phyloP scores from a whole-genome alignment of 2,113 vertebrate species.

The Bungarus multicinctus region DNA sequence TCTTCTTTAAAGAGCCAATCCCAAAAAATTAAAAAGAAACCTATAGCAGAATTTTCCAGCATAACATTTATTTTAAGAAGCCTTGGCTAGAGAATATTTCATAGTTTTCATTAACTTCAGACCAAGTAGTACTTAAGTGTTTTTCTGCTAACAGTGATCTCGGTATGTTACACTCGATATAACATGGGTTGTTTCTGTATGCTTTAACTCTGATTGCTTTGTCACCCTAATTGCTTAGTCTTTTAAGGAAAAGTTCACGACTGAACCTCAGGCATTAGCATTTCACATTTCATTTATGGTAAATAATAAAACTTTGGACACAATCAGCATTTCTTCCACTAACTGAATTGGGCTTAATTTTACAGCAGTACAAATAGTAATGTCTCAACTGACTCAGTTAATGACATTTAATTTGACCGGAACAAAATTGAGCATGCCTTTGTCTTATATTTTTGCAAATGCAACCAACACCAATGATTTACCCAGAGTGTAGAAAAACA shows the following conservation, averaged over 20 bases:
- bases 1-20: background rate
- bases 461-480: conserved; percentile 25
- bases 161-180: background rate
- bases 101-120: background rate
- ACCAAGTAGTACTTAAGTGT: conserved; percentile 11
- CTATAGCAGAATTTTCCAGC: background rate
- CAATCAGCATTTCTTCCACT: conserved; percentile 68
- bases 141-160: conserved; percentile 28
- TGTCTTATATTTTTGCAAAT: conserved; percentile 31
- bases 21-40: background rate
- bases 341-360: conserved; percentile 60
- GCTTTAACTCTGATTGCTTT: conserved; percentile 39
- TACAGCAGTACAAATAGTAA: conserved; percentile 66
- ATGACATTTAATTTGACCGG: conserved; percentile 70
- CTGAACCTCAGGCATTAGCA: conserved; percentile 55
- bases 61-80: background rate
- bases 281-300: conserved; percentile 62
- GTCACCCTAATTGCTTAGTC: conserved; percentile 32
- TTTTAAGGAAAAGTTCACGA: conserved; percentile 26
- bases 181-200: conserved; percentile 26
- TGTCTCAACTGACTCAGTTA: conserved; percentile 70
- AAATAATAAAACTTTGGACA: conserved; percentile 64
- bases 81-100: background rate
- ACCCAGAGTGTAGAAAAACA: conserved; percentile 30
- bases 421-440: conserved; percentile 49